Evolutionary conservation across 2,888 invertebrate genomes (phyloP).

Genomic region (Troilus luridus): DNA sequence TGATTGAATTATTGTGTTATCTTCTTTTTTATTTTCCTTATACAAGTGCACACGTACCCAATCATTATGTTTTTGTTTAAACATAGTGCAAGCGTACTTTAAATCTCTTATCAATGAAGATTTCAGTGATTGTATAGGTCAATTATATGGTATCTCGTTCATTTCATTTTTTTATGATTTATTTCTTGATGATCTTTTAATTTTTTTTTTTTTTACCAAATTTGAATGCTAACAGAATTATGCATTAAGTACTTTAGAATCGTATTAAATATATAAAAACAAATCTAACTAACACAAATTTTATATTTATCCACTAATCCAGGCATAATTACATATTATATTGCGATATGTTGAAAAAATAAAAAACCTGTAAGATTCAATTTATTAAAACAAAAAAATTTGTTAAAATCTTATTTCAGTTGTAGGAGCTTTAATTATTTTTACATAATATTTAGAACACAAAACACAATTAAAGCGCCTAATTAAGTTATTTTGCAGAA

Average conservation of each 20-base stretch:
- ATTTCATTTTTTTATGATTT: neutral
- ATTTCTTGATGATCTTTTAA: neutral
- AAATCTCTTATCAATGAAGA: neutral
- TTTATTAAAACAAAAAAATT: too few species aligned
- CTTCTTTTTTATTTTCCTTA: neutral
- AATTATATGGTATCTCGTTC: neutral
- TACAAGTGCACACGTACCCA: neutral
- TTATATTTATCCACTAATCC: too few species aligned
- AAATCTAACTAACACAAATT: neutral
- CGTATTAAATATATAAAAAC: neutral
- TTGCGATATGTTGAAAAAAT: too few species aligned
- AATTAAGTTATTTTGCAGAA: too few species aligned
- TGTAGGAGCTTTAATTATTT: too few species aligned
- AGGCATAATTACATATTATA: too few species aligned
- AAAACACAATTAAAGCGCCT: too few species aligned
- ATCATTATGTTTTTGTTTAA: neutral
- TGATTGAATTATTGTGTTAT: neutral
- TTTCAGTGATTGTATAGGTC: neutral
- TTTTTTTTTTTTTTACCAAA: neutral
- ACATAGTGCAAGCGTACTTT: neutral
- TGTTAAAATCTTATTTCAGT: too few species aligned
- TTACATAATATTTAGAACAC: too few species aligned
- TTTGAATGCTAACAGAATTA: neutral
- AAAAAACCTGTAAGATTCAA: too few species aligned
- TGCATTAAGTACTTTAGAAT: neutral